Evolutionary conservation across 2,113 vertebrate genomes (phyloP).

Genomic region (Cyanoliseus patagonus): DNA sequence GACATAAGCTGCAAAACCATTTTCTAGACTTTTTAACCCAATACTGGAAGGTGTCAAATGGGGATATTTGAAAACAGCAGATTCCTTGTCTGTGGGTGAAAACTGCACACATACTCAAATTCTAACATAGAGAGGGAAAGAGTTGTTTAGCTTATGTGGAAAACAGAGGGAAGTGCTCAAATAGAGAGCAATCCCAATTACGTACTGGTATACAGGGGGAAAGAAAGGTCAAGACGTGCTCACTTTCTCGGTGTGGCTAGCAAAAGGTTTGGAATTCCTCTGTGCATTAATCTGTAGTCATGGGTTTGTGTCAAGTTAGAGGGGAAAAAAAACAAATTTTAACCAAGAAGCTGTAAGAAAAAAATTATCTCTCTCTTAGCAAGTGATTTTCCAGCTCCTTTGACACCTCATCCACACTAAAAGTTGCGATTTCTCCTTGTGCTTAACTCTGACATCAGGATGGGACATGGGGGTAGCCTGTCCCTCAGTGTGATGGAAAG

Average conservation of each 20-base stretch:
- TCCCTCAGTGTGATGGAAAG: accelerated
- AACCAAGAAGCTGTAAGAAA: background rate
- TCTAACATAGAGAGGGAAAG: background rate
- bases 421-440: background rate
- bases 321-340: background rate
- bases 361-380: background rate
- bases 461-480: no score
- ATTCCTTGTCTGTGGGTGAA: background rate
- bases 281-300: background rate
- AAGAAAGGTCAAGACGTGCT: background rate
- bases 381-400: background rate
- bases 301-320: background rate
- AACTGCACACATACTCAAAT: background rate
- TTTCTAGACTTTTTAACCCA: background rate
- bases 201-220: background rate
- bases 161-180: background rate
- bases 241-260: background rate
- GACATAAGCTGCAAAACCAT: background rate
- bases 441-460: background rate
- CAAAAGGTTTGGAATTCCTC: background rate
- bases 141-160: background rate
- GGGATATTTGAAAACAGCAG: background rate
- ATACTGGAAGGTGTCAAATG: background rate
- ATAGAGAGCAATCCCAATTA: background rate
- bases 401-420: background rate